phyloP scores from a whole-genome alignment of 2,797 vertebrate genomes.

The Dendrocincla tyrannina region DNA sequence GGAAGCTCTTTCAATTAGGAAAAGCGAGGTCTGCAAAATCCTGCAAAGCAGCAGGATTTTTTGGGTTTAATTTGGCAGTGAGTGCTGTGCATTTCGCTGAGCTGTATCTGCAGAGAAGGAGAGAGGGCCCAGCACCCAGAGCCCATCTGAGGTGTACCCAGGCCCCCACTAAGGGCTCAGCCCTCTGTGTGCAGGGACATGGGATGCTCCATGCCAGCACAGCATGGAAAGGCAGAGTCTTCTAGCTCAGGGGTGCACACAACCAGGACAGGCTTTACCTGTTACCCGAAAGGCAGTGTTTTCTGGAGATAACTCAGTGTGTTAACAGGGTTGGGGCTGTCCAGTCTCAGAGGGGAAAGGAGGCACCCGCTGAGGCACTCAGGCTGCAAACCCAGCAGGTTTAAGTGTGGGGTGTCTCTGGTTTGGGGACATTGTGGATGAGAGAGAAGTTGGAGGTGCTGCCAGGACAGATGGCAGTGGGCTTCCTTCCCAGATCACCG shows the following conservation, averaged over 20 bases:
- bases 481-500: fast-evolving
- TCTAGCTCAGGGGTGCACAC: neutral
- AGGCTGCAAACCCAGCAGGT: neutral
- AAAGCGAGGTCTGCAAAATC: neutral
- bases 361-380: neutral
- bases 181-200: fast-evolving
- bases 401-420: neutral
- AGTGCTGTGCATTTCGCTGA: neutral
- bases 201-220: neutral
- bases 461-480: fast-evolving
- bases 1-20: conserved; percentile 12
- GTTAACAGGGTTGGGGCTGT: neutral
- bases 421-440: neutral
- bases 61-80: neutral
- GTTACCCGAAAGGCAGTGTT: neutral
- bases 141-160: neutral
- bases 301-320: neutral
- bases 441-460: neutral
- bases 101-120: neutral
- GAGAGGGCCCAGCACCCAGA: neutral
- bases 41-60: neutral
- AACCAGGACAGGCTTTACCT: neutral
- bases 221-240: neutral
- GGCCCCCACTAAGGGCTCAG: fast-evolving
- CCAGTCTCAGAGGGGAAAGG: neutral